Conservation (phyloP, 2,888 invertebrate species). For the Geotrupes spiniger region DNA sequence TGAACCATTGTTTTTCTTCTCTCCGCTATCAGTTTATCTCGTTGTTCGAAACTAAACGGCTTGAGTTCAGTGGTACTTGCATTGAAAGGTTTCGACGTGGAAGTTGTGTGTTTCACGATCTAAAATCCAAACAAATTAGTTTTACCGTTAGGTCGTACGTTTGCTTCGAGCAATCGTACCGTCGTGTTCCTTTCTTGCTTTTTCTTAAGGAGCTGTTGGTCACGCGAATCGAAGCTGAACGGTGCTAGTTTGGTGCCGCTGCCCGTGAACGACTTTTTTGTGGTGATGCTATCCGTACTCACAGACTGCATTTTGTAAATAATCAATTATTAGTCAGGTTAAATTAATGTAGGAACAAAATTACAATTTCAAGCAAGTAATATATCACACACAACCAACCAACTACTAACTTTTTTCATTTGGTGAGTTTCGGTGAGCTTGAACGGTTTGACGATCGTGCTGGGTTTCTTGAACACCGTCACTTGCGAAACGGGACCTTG, state of each 20-base stretch:
- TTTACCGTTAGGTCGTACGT: too few species aligned
- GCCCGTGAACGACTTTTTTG: constrained; percentile 47
- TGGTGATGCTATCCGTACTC: neutral
- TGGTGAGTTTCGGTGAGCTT: constrained; percentile 58
- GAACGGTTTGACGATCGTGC: constrained; percentile 63
- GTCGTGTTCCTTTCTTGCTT: constrained; percentile 63
- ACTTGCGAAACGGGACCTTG: constrained; percentile 53
- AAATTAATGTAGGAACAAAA: too few species aligned
- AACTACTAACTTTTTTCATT: constrained; percentile 12
- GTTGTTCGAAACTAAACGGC: constrained; percentile 70
- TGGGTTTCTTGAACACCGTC: constrained; percentile 54
- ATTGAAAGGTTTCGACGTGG: constrained; percentile 34
- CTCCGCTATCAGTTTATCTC: constrained; percentile 57
- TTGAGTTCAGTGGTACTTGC: constrained; percentile 42
- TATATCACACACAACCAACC: too few species aligned
- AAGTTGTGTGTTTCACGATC: too few species aligned
- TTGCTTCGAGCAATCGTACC: too few species aligned
- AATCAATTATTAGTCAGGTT: too few species aligned
- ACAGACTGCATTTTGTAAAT: too few species aligned
- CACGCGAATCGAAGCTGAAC: constrained; percentile 69
- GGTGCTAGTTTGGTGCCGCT: constrained; percentile 49
- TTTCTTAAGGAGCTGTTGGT: constrained; percentile 56
- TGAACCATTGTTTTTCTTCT: constrained; percentile 62
- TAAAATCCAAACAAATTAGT: too few species aligned
- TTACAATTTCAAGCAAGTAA: too few species aligned